Evolutionary conservation across 2,888 invertebrate genomes (phyloP).

Genomic region (Pristionchus arcanus): DNA sequence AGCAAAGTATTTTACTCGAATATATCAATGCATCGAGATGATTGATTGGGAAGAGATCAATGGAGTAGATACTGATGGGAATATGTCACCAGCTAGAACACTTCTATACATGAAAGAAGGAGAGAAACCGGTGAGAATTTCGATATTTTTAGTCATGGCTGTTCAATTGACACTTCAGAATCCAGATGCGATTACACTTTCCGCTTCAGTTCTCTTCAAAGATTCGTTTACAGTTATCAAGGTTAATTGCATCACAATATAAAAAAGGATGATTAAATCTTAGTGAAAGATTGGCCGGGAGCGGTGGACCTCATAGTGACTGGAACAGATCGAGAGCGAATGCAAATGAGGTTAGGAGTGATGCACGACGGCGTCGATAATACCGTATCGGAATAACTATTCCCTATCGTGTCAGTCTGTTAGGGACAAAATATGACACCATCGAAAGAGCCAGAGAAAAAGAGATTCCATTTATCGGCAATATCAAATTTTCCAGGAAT

Average conservation of each 20-base stretch:
- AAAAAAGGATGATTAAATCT: background rate
- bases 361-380: too few relatives aligned
- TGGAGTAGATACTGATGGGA: background rate
- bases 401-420: too few relatives aligned
- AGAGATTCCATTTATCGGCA: too few relatives aligned
- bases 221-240: background rate
- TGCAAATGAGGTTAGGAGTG: constrained; percentile 4
- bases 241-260: background rate
- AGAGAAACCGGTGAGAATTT: background rate
- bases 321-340: background rate
- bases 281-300: background rate
- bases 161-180: background rate
- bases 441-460: too few relatives aligned
- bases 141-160: background rate
- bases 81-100: background rate
- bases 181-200: background rate
- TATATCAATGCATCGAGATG: background rate
- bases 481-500: too few relatives aligned
- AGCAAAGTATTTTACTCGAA: background rate
- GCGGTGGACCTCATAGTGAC: background rate
- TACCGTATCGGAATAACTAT: too few relatives aligned
- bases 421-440: too few relatives aligned
- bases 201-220: background rate
- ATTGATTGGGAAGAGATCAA: background rate
- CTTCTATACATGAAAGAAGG: background rate